Conservation (phyloP, 2,888 invertebrate genomes). For the Pseudoips prasinana region DNA sequence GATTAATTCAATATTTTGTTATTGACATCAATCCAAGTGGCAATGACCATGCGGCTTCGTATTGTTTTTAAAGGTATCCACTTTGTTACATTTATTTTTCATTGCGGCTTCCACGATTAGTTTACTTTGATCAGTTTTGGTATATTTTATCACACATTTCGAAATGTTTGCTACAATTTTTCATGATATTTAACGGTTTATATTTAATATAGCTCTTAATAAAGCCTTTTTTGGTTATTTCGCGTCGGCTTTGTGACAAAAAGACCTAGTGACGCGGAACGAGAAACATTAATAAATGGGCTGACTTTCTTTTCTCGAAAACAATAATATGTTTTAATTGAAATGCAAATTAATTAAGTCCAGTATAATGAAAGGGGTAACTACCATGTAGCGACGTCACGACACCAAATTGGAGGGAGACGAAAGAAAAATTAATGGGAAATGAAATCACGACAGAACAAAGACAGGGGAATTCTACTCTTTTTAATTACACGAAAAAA, state of each 20-base stretch:
- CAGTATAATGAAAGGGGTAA: constrained; percentile 78
- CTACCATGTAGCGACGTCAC: constrained; percentile 73
- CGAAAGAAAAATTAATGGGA: constrained; percentile 82
- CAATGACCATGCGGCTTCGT: constrained; percentile 47
- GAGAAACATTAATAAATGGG: constrained; percentile 31
- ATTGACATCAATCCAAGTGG: constrained; percentile 43
- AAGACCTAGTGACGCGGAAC: constrained; percentile 39
- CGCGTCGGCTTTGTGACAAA: constrained; percentile 25
- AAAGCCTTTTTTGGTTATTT: no score
- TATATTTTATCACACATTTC: no score
- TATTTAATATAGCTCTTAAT: no score
- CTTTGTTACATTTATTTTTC: not conserved
- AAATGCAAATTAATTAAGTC: constrained; percentile 79
- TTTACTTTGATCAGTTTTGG: no score
- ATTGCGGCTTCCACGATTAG: no score
- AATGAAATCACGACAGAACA: constrained; percentile 80
- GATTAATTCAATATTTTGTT: constrained; percentile 67
- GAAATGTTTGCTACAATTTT: not conserved
- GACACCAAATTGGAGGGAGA: constrained; percentile 84
- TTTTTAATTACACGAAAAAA: constrained; percentile 82
- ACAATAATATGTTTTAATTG: constrained; percentile 77
- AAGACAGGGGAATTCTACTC: constrained; percentile 81
- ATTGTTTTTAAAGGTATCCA: constrained; percentile 26
- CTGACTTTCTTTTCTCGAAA: constrained; percentile 51
- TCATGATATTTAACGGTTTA: no score